Conservation (phyloP, 2,888 invertebrate species). For the Philereme vetulata region DNA sequence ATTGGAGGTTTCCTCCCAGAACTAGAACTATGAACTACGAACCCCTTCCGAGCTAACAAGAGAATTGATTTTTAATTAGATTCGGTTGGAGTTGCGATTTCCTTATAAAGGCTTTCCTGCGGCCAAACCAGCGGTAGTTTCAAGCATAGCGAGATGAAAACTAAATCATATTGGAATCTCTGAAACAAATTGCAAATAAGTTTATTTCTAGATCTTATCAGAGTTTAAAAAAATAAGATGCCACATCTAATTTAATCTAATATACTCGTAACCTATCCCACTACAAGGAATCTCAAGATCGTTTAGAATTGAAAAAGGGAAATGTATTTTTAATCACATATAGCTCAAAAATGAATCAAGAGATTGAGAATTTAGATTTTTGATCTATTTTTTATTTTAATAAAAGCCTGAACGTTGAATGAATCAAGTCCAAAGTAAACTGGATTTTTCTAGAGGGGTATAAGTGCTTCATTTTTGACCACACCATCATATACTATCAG, state of each 20-base stretch:
- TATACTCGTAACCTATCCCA: too few relatives aligned
- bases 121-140: constrained; percentile 10
- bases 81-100: constrained; percentile 35
- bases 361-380: too few relatives aligned
- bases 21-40: constrained; percentile 49
- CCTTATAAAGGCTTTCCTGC: constrained; percentile 25
- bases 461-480: too few relatives aligned
- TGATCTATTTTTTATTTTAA: too few relatives aligned
- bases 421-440: too few relatives aligned
- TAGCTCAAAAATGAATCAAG: too few relatives aligned
- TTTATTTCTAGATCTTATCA: neutral
- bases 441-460: too few relatives aligned
- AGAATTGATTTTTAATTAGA: constrained; percentile 58
- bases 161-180: constrained; percentile 1
- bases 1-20: constrained; percentile 66
- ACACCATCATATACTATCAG: too few relatives aligned
- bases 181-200: neutral
- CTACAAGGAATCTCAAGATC: too few relatives aligned
- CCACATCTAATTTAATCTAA: neutral
- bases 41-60: constrained; percentile 47
- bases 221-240: neutral
- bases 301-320: too few relatives aligned
- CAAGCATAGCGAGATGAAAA: neutral
- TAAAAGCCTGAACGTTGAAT: too few relatives aligned
- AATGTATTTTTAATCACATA: too few relatives aligned